Conservation (phyloP, 2,888 invertebrate genomes). For the Bellardia pandia region DNA sequence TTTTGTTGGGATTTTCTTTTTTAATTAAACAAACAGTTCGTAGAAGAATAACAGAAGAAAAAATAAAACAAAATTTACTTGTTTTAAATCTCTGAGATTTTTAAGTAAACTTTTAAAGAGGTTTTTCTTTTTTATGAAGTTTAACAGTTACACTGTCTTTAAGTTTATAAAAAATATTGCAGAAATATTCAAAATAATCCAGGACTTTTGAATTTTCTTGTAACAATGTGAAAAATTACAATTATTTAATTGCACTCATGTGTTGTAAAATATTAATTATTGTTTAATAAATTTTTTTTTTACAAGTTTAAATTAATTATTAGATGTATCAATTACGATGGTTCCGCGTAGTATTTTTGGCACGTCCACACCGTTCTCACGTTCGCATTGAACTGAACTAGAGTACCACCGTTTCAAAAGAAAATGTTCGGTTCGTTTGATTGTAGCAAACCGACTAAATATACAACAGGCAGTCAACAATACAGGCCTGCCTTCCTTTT, state of each 20-base stretch:
- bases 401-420: conserved; percentile 75
- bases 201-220: conserved; percentile 80
- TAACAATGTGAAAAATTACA: conserved; percentile 19
- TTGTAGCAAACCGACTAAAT: conserved; percentile 79
- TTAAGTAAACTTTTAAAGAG: conserved; percentile 21
- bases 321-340: conserved; percentile 66
- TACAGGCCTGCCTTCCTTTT: conserved; percentile 67
- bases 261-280: conserved; percentile 37
- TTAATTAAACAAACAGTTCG: conserved; percentile 41
- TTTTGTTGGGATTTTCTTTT: conserved; percentile 49
- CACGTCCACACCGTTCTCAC: conserved; percentile 84
- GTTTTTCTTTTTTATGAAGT: conserved; percentile 36
- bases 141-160: conserved; percentile 44
- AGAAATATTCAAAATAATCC: conserved; percentile 81
- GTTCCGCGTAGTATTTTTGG: conserved; percentile 74
- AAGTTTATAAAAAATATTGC: conserved; percentile 28
- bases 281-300: conserved; percentile 42
- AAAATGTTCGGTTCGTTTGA: conserved; percentile 78
- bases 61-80: not conserved
- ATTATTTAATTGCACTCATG: conserved; percentile 70
- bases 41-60: conserved; percentile 6
- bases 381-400: conserved; percentile 83
- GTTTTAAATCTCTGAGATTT: conserved; percentile 44
- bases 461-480: conserved; percentile 72
- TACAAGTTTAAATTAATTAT: conserved; percentile 54